Percentiles rank a stretch among this genome's conserved stretches.
Evolutionary conservation across 2,113 vertebrate species (phyloP).

Genomic region (Condylura cristata): DNA sequence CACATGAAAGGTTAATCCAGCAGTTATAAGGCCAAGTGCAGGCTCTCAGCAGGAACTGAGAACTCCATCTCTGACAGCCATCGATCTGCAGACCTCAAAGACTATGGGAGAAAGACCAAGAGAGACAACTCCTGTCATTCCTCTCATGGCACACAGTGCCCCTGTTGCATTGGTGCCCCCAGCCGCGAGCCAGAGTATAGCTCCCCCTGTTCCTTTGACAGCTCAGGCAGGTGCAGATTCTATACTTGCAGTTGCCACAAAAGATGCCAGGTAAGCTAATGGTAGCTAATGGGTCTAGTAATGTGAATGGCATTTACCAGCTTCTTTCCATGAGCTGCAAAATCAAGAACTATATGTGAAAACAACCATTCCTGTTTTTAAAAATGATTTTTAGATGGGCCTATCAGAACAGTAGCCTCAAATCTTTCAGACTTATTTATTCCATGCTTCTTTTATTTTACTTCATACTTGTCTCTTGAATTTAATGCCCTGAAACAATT

Average conservation of each 20-base stretch:
- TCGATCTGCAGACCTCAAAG: neutral
- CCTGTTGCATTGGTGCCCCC: neutral
- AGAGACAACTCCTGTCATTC: neutral
- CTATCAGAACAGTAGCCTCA: neutral
- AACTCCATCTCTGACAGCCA: neutral
- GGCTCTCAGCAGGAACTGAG: conserved; percentile 3
- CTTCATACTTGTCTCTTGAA: neutral
- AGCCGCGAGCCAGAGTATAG: rapidly evolving
- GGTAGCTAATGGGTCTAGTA: too few species aligned
- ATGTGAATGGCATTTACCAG: rapidly evolving
- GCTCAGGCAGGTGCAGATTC: neutral
- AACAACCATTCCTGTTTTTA: neutral
- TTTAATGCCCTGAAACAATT: neutral
- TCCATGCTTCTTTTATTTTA: neutral
- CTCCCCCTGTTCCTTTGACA: neutral
- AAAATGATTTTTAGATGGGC: neutral
- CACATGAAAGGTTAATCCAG: conserved; percentile 63
- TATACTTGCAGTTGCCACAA: rapidly evolving
- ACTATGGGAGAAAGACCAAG: neutral
- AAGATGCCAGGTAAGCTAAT: neutral
- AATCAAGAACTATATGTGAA: conserved; percentile 6
- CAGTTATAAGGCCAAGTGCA: rapidly evolving
- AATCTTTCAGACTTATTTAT: neutral
- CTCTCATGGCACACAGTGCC: neutral
- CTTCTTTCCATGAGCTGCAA: neutral